A percentile compares a stretch with the other conserved stretches of the same genome.
These are phyloP conservation scores for Antennarius maculatus DNA, from an alignment of 2,797 vertebrate species.

Conservation along the genomic window DNA sequence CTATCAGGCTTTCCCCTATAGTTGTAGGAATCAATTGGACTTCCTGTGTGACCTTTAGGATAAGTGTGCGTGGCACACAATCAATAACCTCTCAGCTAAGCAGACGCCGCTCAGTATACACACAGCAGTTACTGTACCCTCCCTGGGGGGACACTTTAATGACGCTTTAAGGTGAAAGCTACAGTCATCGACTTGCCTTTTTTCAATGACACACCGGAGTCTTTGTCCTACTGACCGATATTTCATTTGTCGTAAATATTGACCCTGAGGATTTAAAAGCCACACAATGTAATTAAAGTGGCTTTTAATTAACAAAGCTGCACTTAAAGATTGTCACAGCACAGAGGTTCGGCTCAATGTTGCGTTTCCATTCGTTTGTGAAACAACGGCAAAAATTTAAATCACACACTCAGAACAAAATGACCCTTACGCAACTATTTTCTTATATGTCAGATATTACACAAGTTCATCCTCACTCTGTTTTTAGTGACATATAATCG, in stretches of 20 bases:
- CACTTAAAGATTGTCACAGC: not conserved
- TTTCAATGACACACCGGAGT: constrained; percentile 10
- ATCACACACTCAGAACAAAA: constrained; percentile 1
- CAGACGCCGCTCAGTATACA: constrained; percentile 30
- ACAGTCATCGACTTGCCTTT: constrained; percentile 20
- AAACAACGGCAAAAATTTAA: not conserved
- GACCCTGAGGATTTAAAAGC: constrained; percentile 25
- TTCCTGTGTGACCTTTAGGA: constrained; percentile 45
- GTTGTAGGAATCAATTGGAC: constrained; percentile 55
- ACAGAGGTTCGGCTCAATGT: not conserved
- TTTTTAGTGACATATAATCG: constrained; percentile 65
- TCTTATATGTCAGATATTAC: constrained; percentile 24
- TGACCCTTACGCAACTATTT: constrained; percentile 4
- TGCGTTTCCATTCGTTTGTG: not conserved
- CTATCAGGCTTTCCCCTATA: constrained; percentile 13
- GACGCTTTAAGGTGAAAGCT: constrained; percentile 15
- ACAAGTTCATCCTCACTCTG: constrained; percentile 26
- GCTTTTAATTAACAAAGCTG: not conserved
- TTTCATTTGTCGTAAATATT: constrained; percentile 1
- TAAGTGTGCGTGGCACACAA: constrained; percentile 29
- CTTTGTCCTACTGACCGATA: constrained; percentile 13
- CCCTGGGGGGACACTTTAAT: constrained; percentile 29
- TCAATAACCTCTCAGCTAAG: constrained; percentile 55
- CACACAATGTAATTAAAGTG: constrained; percentile 1
- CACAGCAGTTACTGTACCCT: constrained; percentile 14